A percentile compares a stretch with the other conserved stretches of the same genome.
Conservation (phyloP, 2,888 invertebrate genomes). For the Polylopha cassiicola region DNA sequence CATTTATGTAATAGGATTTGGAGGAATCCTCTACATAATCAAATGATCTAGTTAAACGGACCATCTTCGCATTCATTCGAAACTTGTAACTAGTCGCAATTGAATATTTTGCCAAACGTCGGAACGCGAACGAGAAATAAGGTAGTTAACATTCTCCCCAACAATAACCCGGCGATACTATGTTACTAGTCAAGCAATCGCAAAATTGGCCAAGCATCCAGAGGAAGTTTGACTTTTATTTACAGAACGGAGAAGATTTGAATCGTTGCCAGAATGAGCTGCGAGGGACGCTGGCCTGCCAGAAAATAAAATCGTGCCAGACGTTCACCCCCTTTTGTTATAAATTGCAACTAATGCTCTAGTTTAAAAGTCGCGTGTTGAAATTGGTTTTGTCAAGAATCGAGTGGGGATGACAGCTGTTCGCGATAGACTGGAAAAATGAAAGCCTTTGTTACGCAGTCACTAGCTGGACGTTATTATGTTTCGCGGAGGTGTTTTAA, state of each 20-base stretch:
- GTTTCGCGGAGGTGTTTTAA: too few species aligned
- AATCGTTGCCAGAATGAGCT: slow-evolving; percentile 45
- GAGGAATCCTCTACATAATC: too few species aligned
- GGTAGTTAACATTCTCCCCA: too few species aligned
- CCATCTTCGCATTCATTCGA: too few species aligned
- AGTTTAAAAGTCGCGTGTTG: slow-evolving; percentile 28
- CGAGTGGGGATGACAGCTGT: slow-evolving; percentile 6
- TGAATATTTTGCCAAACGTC: slow-evolving; percentile 9
- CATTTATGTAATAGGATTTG: too few species aligned
- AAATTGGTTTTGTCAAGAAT: slow-evolving; percentile 27
- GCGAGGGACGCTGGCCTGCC: slow-evolving; percentile 30
- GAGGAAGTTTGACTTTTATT: slow-evolving; percentile 34
- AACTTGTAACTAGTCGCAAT: too few species aligned
- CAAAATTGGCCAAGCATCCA: slow-evolving; percentile 8
- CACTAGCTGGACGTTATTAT: too few species aligned
- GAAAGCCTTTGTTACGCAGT: too few species aligned
- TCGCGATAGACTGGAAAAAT: too few species aligned
- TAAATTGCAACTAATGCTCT: slow-evolving; percentile 26
- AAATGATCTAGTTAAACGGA: too few species aligned
- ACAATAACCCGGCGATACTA: not conserved
- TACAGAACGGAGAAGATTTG: slow-evolving; percentile 42
- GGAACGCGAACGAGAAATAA: too few species aligned
- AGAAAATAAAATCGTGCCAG: slow-evolving; percentile 32
- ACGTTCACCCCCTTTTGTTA: slow-evolving; percentile 28
- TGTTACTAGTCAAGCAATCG: slow-evolving; percentile 11